Conservation (phyloP, 2,888 invertebrate genomes). For the Crematogaster levior region DNA sequence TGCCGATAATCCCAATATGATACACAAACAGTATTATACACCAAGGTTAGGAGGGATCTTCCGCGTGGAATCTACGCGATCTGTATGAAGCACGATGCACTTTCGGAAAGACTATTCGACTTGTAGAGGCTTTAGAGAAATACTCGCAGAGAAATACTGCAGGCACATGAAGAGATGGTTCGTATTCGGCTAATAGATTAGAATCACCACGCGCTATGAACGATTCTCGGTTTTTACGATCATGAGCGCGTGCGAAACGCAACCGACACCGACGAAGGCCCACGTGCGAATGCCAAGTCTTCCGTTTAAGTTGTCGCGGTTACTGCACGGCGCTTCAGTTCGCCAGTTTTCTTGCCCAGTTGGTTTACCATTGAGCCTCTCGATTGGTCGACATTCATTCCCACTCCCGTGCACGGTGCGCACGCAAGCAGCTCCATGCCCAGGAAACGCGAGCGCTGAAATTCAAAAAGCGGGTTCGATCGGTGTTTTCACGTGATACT, state of each 20-base stretch:
- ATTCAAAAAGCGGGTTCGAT: constrained; percentile 49
- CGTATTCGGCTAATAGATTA: neutral
- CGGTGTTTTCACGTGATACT: constrained; percentile 9
- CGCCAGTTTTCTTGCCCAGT: constrained; percentile 71
- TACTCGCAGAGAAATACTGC: neutral
- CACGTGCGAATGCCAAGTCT: constrained; percentile 84
- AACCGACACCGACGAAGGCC: constrained; percentile 81
- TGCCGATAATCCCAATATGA: constrained; percentile 38
- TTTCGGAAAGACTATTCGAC: neutral
- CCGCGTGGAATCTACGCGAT: neutral
- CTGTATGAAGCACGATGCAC: constrained; percentile 13
- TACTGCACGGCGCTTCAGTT: constrained; percentile 78
- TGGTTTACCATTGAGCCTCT: constrained; percentile 55
- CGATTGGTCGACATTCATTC: constrained; percentile 60
- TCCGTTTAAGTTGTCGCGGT: constrained; percentile 73
- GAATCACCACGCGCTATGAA: constrained; percentile 54
- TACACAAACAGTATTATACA: constrained; percentile 44
- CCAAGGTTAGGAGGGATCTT: neutral
- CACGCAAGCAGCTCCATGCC: constrained; percentile 55
- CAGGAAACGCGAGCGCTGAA: constrained; percentile 41
- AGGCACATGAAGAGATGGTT: neutral
- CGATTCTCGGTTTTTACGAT: constrained; percentile 48
- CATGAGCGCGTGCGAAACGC: constrained; percentile 64
- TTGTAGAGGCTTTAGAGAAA: neutral
- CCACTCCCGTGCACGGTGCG: constrained; percentile 10